These are phyloP conservation scores for Strix uralensis DNA, from an alignment of 2,113 vertebrate species.

Conservation along the genomic window DNA sequence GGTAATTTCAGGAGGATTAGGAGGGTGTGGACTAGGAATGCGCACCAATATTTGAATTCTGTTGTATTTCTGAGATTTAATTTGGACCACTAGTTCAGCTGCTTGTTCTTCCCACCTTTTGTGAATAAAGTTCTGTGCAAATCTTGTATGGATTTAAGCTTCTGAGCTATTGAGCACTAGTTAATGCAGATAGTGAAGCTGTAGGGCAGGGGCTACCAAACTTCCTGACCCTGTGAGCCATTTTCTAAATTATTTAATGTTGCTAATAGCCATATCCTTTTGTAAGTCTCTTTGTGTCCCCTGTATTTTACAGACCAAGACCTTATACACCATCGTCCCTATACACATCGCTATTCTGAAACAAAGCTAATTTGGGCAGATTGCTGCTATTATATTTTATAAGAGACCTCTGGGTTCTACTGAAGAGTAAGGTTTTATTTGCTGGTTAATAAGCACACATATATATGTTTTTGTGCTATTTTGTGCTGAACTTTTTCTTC, in stretches of 20 bases:
- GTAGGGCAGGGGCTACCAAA: background rate
- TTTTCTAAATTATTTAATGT: background rate
- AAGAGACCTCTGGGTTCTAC: background rate
- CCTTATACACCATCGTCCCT: background rate
- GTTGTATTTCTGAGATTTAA: background rate
- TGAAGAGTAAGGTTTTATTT: background rate
- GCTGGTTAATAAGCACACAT: background rate
- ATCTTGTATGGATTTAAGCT: background rate
- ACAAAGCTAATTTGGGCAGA: background rate
- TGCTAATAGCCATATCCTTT: background rate
- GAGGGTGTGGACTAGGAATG: background rate
- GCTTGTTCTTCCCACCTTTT: background rate
- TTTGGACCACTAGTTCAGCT: background rate
- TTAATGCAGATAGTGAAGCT: background rate
- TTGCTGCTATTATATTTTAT: background rate
- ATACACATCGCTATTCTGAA: background rate
- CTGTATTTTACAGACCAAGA: background rate
- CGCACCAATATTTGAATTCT: background rate
- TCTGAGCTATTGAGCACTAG: background rate
- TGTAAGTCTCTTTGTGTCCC: background rate
- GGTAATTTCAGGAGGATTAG: conserved; percentile 2
- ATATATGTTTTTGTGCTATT: background rate
- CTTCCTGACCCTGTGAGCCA: background rate
- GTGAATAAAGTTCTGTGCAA: background rate
- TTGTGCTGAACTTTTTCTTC: background rate